Evolutionary conservation across 2,797 vertebrate species (phyloP).

Genomic region (Argentina silus): DNA sequence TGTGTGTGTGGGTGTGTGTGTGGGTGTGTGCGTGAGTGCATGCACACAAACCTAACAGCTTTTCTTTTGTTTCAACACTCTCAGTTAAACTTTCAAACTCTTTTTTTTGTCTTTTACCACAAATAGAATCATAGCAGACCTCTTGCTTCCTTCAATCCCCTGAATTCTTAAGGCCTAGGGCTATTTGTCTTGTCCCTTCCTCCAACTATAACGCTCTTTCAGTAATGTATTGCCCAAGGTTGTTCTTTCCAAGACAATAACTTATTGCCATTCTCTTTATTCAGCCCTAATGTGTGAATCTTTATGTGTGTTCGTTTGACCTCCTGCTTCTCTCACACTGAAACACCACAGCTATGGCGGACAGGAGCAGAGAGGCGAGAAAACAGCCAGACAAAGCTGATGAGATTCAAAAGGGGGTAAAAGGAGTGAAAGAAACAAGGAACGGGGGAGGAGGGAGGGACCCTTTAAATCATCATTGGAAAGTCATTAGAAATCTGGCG

Average conservation of each 20-base stretch:
- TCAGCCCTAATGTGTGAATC: conserved; percentile 60
- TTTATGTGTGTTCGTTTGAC: conserved; percentile 61
- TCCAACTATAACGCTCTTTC: neutral
- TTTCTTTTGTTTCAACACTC: neutral
- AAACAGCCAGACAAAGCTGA: conserved; percentile 70
- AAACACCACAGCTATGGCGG: conserved; percentile 51
- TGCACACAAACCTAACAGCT: neutral
- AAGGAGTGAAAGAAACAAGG: conserved; percentile 68
- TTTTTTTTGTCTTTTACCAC: no score
- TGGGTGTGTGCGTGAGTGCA: no score
- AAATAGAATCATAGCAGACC: no score
- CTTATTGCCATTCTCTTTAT: conserved; percentile 49
- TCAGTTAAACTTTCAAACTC: neutral
- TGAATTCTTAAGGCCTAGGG: neutral
- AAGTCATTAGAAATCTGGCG: conserved; percentile 86
- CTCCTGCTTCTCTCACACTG: conserved; percentile 51
- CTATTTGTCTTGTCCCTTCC: neutral
- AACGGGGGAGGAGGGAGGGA: conserved; percentile 53
- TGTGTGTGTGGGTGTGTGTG: no score
- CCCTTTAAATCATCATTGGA: conserved; percentile 82
- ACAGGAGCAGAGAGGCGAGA: conserved; percentile 57
- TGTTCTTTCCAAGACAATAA: conserved; percentile 32
- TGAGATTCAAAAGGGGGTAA: conserved; percentile 56
- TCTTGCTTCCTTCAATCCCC: neutral
- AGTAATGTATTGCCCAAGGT: conserved; percentile 22